These are phyloP conservation scores for Drosophila peninsularis DNA, from an alignment of 2,888 invertebrate species.

Conservation along the genomic window DNA sequence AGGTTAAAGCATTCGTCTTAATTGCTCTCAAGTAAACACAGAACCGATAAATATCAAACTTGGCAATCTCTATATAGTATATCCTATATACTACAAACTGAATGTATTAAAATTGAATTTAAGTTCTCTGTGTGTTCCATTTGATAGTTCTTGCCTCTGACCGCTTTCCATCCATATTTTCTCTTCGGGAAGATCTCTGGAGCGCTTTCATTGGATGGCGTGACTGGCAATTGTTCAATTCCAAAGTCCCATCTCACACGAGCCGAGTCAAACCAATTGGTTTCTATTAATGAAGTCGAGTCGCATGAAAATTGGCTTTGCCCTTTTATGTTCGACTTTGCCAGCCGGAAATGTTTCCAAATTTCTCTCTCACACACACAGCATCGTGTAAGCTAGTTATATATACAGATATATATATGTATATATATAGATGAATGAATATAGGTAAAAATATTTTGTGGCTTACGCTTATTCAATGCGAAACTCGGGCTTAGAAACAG, in stretches of 20 bases:
- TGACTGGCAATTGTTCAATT: slow-evolving; percentile 43
- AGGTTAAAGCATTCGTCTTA: slow-evolving; percentile 10
- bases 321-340: slow-evolving; percentile 15
- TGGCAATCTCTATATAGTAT: background rate
- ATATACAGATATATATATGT: slow-evolving; percentile 1
- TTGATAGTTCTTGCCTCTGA: background rate
- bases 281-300: slow-evolving; percentile 66
- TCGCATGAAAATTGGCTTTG: slow-evolving; percentile 53
- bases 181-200: slow-evolving; percentile 2
- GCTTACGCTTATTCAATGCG: slow-evolving; percentile 36
- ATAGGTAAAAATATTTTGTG: slow-evolving; percentile 9
- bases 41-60: background rate
- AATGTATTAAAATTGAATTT: background rate
- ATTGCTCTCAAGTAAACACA: slow-evolving; percentile 8
- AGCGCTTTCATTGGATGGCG: slow-evolving; percentile 29
- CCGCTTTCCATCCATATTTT: background rate
- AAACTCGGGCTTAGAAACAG: slow-evolving; percentile 52
- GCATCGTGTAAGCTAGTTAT: background rate
- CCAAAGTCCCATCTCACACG: slow-evolving; percentile 28
- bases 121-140: background rate
- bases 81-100: background rate
- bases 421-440: slow-evolving; percentile 10
- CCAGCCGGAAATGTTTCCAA: slow-evolving; percentile 64
- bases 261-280: slow-evolving; percentile 54
- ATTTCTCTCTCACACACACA: slow-evolving; percentile 58